phyloP scores from a whole-genome alignment of 2,113 vertebrate species.

The Megalops atlanticus region DNA sequence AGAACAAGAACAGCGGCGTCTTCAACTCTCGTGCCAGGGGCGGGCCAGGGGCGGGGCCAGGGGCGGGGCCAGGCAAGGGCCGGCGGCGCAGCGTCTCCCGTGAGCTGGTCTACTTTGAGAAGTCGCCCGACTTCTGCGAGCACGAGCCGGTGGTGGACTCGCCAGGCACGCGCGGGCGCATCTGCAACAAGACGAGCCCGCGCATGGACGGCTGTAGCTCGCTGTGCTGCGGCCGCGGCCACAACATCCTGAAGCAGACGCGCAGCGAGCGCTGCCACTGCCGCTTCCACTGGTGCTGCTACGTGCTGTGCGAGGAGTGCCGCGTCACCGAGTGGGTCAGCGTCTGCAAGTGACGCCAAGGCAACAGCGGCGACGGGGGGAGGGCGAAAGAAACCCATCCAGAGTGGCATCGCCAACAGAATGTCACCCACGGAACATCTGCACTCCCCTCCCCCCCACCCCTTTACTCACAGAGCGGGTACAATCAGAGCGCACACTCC shows the following conservation, averaged over 20 bases:
- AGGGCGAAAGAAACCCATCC: background rate
- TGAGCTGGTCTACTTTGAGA: conserved; percentile 89
- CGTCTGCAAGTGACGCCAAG: conserved; percentile 82
- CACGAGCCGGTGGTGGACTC: conserved; percentile 74
- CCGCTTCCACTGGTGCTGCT: conserved; percentile 91
- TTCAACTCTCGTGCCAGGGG: conserved; percentile 73
- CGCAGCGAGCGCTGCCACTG: conserved; percentile 84
- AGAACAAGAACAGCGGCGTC: conserved; percentile 87
- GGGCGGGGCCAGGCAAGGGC: conserved; percentile 42
- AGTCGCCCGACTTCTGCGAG: conserved; percentile 88
- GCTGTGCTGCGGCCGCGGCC: conserved; percentile 86
- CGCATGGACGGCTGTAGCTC: conserved; percentile 82
- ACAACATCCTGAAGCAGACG: conserved; percentile 84
- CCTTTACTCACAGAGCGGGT: background rate
- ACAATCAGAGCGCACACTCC: background rate
- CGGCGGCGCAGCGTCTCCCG: conserved; percentile 73
- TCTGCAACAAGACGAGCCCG: conserved; percentile 86
- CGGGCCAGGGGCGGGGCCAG: conserved; percentile 25
- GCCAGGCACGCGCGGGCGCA: conserved; percentile 79
- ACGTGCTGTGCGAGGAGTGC: conserved; percentile 88
- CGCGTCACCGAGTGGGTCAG: conserved; percentile 86
- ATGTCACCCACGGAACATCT: background rate
- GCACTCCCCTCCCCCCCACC: background rate
- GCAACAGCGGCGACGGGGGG: too few relatives aligned
- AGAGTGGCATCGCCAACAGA: background rate